Base-by-base conservation (phyloP, 2,797 vertebrate genomes). In the Xiphophorus birchmanni region DNA sequence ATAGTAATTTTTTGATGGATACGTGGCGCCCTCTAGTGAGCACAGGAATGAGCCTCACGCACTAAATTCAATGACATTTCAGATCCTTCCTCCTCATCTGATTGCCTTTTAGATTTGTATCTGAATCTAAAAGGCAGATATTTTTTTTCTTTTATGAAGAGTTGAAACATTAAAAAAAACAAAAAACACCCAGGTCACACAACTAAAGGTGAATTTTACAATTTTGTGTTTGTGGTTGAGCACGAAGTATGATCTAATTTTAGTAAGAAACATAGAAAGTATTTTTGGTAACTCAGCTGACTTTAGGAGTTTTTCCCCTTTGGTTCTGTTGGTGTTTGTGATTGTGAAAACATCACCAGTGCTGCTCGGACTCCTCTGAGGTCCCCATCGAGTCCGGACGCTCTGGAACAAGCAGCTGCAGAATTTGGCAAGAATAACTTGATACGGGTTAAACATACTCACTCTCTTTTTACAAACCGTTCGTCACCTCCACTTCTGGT, bases 1-100 rank as follows among this genome's bases (percentile, higher is more conserved):
- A 74, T 6, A 67, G 47, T 1, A 18, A 13, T 37, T 74, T 1
- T 67, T 44, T 12, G 13, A 69, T 45, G 15, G 74, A 52, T 1
- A 7, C 5, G 65, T 15, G 54, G 74, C 26, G 85, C 84, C 90
- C 87, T 78, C 93, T 84, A 79, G 84, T 87, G 89, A 60, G 0
- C 73, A 76, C 2, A 8, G 7, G 11, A 13, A 35, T 48, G 32
- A 21, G 4, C 5, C 5, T 74, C 4, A 74, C 26, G 18, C 73
- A 50, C 18, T 23, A 50, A 26, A 74, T 15, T 32, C n/a, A 23
- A 23, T 35, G 10, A 12, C 1, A 37, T 35, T 35, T 74, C 42
- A 21, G 45, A 35, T 18, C 29, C 3, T 44, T 29, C 3, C 21
- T 73, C 6, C 15, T 73, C 44, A 48, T 3, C 5, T 8, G 45